Evolutionary conservation across 1,140 invertebrate genomes (phyloP).

Genomic region (Scylla paramamosain): DNA sequence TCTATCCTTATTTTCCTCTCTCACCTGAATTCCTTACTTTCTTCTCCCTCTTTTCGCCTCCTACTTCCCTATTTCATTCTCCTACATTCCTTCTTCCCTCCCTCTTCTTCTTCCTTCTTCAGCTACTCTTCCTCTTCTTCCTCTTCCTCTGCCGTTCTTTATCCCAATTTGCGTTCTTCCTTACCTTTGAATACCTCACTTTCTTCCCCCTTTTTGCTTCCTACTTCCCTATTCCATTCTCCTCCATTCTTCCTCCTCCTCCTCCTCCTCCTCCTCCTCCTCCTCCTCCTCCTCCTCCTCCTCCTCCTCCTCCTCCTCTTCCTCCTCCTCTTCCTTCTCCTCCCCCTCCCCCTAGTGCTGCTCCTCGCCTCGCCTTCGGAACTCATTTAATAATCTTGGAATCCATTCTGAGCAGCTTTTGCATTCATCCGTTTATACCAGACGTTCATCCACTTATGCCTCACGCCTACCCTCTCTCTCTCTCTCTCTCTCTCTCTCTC

Average conservation of each 20-base stretch:
- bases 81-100: neutral
- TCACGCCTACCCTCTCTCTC: neutral
- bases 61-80: neutral
- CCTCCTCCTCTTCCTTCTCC: neutral
- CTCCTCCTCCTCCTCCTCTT: neutral
- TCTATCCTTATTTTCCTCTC: neutral
- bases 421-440: neutral
- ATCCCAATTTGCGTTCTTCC: too few relatives aligned
- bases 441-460: neutral
- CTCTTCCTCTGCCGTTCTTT: neutral
- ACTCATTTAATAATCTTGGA: conserved; percentile 24
- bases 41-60: neutral
- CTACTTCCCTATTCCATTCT: neutral
- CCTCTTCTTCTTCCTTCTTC: neutral
- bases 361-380: neutral
- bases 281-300: neutral
- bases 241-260: neutral
- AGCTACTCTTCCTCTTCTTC: too few relatives aligned
- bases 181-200: too few relatives aligned
- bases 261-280: neutral
- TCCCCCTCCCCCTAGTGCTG: neutral
- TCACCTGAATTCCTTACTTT: neutral
- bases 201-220: neutral
- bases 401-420: conserved; percentile 5
- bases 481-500: too few relatives aligned